Base-by-base conservation (phyloP, 2,888 invertebrate genomes). In the Pristionchus maxplancki region DNA sequence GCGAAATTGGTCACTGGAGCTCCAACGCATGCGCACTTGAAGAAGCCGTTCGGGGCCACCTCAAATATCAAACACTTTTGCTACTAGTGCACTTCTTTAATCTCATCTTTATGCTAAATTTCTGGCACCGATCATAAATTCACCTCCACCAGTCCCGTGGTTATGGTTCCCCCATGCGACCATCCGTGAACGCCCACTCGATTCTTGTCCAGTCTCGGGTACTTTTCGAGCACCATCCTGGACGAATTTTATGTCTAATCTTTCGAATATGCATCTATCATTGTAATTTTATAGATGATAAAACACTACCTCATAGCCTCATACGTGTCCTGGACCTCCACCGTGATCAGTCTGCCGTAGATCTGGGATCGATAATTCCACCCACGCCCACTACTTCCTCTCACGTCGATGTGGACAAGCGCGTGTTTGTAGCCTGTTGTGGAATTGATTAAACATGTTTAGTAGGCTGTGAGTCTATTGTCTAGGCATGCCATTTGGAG, bases 1-100 rank as follows among this genome's bases (percentile, higher is more conserved):
- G 97, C 96, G 98, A 98, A 99, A 93, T 97, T 97, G 9, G 98
- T 97, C 40, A 99, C 97, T 0, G 99, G 99, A 6, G 98, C 97
- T 20, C 98, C 97, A 87, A 97, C 97, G 87, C 98, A 97, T 2
- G 98, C 99, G 95, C 99, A 99, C 91, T 97, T 97, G 95, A 98
- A 98, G 89, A 97, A 97, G 89, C 97, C 96, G 92, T 89, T 88
- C 0, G 90, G 89, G 0, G 90, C 90, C 20, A 8, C n/a, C 1
- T 71, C 20, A 24, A 11, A 13, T n/a, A 17, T n/a, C 20, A 20
- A 20, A 53, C n/a, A n/a, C n/a, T n/a, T n/a, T n/a, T n/a, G n/a
- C n/a, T n/a, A n/a, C n/a, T n/a, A n/a, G n/a, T n/a, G n/a, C n/a
- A n/a, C n/a, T n/a, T n/a, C n/a, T n/a, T n/a, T n/a, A n/a, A n/a